These are phyloP conservation scores for Phycodurus eques DNA, from an alignment of 2,113 vertebrate genomes.

Conservation along the genomic window DNA sequence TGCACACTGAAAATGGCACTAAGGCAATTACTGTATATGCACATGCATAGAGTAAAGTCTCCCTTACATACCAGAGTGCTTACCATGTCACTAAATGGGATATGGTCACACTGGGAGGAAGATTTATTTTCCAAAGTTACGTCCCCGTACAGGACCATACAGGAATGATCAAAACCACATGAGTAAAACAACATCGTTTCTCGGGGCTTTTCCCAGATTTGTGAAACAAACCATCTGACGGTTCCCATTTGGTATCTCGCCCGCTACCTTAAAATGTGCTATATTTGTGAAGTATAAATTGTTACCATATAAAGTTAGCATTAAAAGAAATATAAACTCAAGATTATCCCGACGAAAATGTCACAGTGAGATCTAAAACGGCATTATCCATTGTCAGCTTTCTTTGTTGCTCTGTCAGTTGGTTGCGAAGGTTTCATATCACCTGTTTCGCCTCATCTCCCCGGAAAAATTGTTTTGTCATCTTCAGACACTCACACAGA, in stretches of 20 bases:
- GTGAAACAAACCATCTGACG: background rate
- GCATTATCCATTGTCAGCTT: slow-evolving; percentile 27
- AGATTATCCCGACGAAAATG: background rate
- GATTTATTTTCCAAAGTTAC: slow-evolving; percentile 47
- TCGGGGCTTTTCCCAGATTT: no score
- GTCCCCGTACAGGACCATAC: slow-evolving; percentile 14
- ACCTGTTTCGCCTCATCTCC: slow-evolving; percentile 28
- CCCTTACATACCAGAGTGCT: slow-evolving; percentile 60
- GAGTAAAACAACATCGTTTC: slow-evolving; percentile 2
- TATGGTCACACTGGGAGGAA: slow-evolving; percentile 37
- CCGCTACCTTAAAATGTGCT: background rate
- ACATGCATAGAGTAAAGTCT: slow-evolving; percentile 33
- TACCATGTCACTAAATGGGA: slow-evolving; percentile 41
- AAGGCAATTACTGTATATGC: slow-evolving; percentile 13
- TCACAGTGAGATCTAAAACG: background rate
- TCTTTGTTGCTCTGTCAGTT: slow-evolving; percentile 33
- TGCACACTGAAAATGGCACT: slow-evolving; percentile 6
- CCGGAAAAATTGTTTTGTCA: slow-evolving; percentile 53
- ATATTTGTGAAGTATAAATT: background rate
- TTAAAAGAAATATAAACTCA: background rate
- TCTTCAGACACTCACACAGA: slow-evolving; percentile 30
- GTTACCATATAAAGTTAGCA: background rate
- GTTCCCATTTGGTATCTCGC: background rate
- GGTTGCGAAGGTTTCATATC: slow-evolving; percentile 45
- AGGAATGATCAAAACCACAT: slow-evolving; percentile 24